Conservation (phyloP, 2,888 invertebrate species). For the Hedya salicella region DNA sequence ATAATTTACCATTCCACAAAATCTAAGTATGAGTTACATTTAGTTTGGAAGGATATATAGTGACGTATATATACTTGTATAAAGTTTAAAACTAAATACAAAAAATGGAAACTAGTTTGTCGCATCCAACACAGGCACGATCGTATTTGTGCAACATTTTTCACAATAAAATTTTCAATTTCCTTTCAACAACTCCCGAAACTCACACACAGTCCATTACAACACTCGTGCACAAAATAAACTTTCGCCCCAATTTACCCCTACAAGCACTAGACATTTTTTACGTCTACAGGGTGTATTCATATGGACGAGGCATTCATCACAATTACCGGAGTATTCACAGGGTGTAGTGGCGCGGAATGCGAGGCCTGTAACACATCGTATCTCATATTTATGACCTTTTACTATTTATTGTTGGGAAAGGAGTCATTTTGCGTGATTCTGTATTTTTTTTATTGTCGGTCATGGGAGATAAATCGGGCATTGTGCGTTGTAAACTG, state of each 20-base stretch:
- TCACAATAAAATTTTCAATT: no score
- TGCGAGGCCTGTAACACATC: conserved; percentile 38
- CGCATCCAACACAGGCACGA: no score
- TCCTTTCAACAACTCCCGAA: no score
- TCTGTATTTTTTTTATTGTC: conserved; percentile 8
- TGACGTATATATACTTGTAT: no score
- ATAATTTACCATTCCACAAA: no score
- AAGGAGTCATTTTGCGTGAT: conserved; percentile 21
- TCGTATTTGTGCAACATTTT: no score
- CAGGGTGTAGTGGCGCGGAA: conserved; percentile 41
- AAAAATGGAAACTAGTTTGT: no score
- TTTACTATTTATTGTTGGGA: conserved; percentile 40
- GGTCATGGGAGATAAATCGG: neutral
- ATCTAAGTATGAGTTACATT: no score
- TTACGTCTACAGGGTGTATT: conserved; percentile 35
- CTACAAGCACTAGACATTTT: conserved; percentile 32
- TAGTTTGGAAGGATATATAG: no score
- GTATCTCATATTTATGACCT: conserved; percentile 42
- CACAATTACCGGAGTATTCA: conserved; percentile 43
- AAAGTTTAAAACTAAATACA: no score
- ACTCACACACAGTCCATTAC: neutral
- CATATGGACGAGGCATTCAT: conserved; percentile 41
- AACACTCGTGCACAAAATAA: neutral
- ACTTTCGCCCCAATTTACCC: conserved; percentile 22
- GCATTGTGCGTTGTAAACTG: neutral